These are phyloP conservation scores for Cebidichthys violaceus DNA, from an alignment of 2,113 vertebrate genomes.

Conservation along the genomic window DNA sequence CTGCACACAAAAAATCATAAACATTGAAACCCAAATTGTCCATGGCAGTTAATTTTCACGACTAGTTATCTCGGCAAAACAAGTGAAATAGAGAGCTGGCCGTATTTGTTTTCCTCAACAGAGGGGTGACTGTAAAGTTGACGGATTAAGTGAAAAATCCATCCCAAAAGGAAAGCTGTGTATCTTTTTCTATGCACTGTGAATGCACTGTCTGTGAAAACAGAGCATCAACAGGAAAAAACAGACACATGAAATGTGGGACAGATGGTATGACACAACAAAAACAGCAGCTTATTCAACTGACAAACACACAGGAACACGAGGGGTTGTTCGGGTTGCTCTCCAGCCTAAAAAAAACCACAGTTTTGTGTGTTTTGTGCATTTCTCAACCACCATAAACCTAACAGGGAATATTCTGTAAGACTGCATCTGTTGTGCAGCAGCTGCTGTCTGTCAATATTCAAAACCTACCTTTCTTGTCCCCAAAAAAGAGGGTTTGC, in stretches of 20 bases:
- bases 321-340: background rate
- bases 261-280: conserved; percentile 46
- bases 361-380: conserved; percentile 18
- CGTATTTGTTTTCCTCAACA: background rate
- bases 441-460: conserved; percentile 20
- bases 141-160: conserved; percentile 2
- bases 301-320: conserved; percentile 37
- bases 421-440: conserved; percentile 5
- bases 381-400: conserved; percentile 14
- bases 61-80: background rate
- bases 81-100: background rate
- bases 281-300: conserved; percentile 38
- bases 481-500: conserved; percentile 98
- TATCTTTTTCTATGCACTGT: conserved; percentile 13
- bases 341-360: conserved; percentile 10
- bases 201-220: conserved; percentile 32
- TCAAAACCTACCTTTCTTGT: conserved; percentile 94
- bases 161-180: conserved; percentile 18
- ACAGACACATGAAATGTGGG: conserved; percentile 34
- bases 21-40: conserved; percentile 1
- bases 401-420: conserved; percentile 29
- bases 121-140: background rate
- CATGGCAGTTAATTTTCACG: conserved; percentile 5
- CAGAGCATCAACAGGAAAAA: conserved; percentile 16
- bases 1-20: background rate